Percentiles rank a stretch among this genome's conserved stretches.
phyloP scores from a whole-genome alignment of 2,888 invertebrate genomes.

The Pollenia amentaria region DNA sequence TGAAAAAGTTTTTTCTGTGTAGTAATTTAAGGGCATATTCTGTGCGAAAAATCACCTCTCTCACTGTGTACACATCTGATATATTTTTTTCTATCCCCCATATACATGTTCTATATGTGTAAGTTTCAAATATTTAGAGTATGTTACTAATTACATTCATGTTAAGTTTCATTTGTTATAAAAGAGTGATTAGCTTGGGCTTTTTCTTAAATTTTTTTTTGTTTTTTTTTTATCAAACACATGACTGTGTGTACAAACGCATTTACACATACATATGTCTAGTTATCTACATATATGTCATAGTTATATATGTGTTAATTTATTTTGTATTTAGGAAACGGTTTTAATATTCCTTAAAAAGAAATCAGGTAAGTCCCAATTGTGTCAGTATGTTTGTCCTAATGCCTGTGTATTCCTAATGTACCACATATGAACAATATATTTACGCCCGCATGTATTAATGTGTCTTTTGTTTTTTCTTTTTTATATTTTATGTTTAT shows the following conservation, averaged over 20 bases:
- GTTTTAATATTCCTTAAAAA: constrained; percentile 10
- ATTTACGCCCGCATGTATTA: constrained; percentile 25
- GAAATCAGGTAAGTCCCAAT: constrained; percentile 59
- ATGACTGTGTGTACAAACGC: neutral
- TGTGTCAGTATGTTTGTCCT: constrained; percentile 50
- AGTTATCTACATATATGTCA: neutral
- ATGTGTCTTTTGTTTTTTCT: constrained; percentile 16
- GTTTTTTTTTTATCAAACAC: neutral
- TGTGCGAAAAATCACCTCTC: neutral
- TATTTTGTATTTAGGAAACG: neutral
- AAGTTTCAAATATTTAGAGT: constrained; percentile 21
- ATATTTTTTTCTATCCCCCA: neutral
- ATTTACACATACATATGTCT: neutral
- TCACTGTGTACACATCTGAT: neutral
- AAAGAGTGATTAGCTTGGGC: constrained; percentile 68
- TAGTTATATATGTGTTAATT: neutral
- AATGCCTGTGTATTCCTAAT: constrained; percentile 13
- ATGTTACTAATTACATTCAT: constrained; percentile 69
- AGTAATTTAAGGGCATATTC: no score
- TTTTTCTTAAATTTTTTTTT: neutral
- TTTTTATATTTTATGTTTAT: constrained; percentile 58
- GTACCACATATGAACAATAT: constrained; percentile 2
- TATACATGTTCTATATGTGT: neutral
- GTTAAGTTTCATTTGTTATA: constrained; percentile 67
- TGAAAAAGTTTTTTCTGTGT: no score